These are phyloP conservation scores for Rotaria sp. DNA, from an alignment of 2,888 invertebrate species.

Conservation along the genomic window DNA sequence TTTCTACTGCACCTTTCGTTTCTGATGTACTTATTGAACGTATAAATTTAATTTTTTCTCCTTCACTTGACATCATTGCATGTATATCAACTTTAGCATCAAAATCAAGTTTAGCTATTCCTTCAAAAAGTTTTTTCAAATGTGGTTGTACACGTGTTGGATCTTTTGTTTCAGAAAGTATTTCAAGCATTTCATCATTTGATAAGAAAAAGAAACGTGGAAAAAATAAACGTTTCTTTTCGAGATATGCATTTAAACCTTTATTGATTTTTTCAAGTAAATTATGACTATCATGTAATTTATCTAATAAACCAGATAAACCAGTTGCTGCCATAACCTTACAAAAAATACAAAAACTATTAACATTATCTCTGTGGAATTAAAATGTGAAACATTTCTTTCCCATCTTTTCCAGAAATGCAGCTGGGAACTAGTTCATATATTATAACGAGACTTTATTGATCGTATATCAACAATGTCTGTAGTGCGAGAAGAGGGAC, in stretches of 20 bases:
- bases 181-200: constrained; percentile 57
- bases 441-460: too few relatives aligned
- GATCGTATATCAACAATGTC: too few relatives aligned
- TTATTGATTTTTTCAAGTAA: constrained; percentile 56
- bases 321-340: constrained; percentile 34
- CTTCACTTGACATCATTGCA: constrained; percentile 72
- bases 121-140: constrained; percentile 59
- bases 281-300: constrained; percentile 52
- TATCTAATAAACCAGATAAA: constrained; percentile 51
- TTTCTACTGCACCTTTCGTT: constrained; percentile 72
- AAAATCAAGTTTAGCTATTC: constrained; percentile 76
- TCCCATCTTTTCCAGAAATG: too few relatives aligned
- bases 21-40: constrained; percentile 72
- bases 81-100: constrained; percentile 79
- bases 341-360: not conserved
- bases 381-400: too few relatives aligned
- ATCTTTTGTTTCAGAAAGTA: constrained; percentile 56
- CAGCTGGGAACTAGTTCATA: too few relatives aligned
- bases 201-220: constrained; percentile 56
- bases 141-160: constrained; percentile 56
- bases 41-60: constrained; percentile 68
- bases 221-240: constrained; percentile 56
- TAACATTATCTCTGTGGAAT: too few relatives aligned
- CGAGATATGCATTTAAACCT: constrained; percentile 55
- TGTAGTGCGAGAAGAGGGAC: too few relatives aligned